Evolutionary conservation across 2,888 invertebrate genomes (phyloP).

Genomic region (Apodemia hepburni): DNA sequence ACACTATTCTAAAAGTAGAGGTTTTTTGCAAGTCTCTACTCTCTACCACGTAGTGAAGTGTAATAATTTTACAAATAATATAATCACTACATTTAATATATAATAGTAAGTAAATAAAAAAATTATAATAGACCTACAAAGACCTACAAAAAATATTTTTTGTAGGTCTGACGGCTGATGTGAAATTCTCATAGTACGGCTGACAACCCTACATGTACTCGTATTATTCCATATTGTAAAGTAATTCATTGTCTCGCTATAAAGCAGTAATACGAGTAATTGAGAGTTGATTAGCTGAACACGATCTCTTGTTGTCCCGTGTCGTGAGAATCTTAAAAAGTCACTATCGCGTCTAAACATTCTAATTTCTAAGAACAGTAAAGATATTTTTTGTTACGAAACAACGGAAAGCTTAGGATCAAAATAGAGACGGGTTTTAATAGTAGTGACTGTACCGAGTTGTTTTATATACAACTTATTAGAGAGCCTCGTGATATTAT

Average conservation of each 20-base stretch:
- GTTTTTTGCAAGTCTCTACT: no score
- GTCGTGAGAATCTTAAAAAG: slow-evolving; percentile 10
- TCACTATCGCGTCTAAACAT: slow-evolving; percentile 3
- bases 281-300: slow-evolving; percentile 11
- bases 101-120: no score
- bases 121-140: no score
- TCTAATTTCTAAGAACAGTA: background rate
- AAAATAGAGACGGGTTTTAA: background rate
- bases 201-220: background rate
- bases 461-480: no score
- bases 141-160: no score
- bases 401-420: background rate
- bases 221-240: slow-evolving; percentile 1
- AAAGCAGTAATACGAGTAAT: slow-evolving; percentile 9
- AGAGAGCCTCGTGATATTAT: no score
- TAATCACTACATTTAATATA: no score
- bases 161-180: no score
- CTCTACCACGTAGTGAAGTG: no score
- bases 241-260: slow-evolving; percentile 7
- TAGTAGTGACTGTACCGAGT: background rate
- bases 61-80: no score
- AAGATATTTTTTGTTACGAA: slow-evolving; percentile 3
- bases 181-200: background rate
- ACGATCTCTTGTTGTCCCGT: slow-evolving; percentile 9
- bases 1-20: no score